phyloP scores from a whole-genome alignment of 2,888 invertebrate species.

The Octonoba sinensis region DNA sequence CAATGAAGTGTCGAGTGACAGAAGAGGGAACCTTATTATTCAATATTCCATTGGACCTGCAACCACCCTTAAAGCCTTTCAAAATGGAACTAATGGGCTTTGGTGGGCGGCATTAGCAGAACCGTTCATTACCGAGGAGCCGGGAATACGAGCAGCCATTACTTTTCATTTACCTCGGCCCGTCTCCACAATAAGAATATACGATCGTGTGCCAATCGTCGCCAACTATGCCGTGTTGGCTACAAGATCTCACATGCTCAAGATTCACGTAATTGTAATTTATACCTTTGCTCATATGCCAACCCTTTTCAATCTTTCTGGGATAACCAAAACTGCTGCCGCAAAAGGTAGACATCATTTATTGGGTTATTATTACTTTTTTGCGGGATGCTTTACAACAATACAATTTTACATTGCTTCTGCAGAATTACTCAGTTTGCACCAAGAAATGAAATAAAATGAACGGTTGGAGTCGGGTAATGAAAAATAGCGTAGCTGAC shows the following conservation, averaged over 20 bases:
- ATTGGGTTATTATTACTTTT: too few relatives aligned
- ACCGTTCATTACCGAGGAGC: slow-evolving; percentile 38
- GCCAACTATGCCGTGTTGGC: slow-evolving; percentile 28
- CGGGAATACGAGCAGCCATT: slow-evolving; percentile 34
- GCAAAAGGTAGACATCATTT: too few relatives aligned
- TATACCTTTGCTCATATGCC: slow-evolving; percentile 50
- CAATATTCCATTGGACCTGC: slow-evolving; percentile 44
- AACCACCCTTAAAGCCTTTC: slow-evolving; percentile 28
- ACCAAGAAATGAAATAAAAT: too few relatives aligned
- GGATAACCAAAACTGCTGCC: too few relatives aligned
- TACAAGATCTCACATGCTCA: neutral
- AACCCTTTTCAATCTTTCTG: neutral
- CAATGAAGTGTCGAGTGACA: slow-evolving; percentile 5
- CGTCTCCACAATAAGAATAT: slow-evolving; percentile 49
- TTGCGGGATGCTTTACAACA: too few relatives aligned
- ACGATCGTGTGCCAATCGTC: slow-evolving; percentile 56
- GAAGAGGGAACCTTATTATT: slow-evolving; percentile 43
- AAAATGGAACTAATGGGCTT: slow-evolving; percentile 60
- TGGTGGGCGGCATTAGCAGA: slow-evolving; percentile 30
- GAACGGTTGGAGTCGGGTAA: too few relatives aligned
- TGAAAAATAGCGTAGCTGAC: too few relatives aligned
- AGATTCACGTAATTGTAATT: slow-evolving; percentile 49
- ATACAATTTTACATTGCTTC: too few relatives aligned
- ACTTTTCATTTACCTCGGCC: slow-evolving; percentile 43
- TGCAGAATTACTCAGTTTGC: too few relatives aligned